Percentiles rank a stretch among this genome's conserved stretches.
phyloP scores from a whole-genome alignment of 2,888 invertebrate genomes.

The Acrobasis suavella region DNA sequence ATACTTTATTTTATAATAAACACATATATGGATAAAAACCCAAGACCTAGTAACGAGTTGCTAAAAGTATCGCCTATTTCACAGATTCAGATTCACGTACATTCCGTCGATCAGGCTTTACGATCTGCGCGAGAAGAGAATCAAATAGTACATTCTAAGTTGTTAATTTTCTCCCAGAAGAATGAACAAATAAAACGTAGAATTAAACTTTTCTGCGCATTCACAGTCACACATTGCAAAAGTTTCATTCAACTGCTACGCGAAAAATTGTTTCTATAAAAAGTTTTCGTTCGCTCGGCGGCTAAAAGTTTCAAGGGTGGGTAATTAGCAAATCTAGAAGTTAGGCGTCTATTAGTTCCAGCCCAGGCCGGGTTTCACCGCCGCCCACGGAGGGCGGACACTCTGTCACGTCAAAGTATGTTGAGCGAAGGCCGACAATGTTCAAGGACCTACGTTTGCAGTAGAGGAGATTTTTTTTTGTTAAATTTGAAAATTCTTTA shows the following conservation, averaged over 20 bases:
- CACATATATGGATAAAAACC: too few relatives aligned
- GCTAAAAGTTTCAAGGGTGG: constrained; percentile 28
- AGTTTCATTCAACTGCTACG: background rate
- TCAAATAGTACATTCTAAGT: too few relatives aligned
- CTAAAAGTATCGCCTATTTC: too few relatives aligned
- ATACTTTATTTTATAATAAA: too few relatives aligned
- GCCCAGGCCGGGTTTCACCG: constrained; percentile 40
- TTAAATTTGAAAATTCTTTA: too few relatives aligned
- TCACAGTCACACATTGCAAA: background rate
- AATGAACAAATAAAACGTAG: background rate
- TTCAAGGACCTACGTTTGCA: too few relatives aligned
- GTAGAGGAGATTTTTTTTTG: too few relatives aligned
- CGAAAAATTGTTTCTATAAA: background rate
- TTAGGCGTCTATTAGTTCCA: constrained; percentile 53
- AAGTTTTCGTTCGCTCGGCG: background rate
- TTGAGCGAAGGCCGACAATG: background rate
- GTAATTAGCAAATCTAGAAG: constrained; percentile 40
- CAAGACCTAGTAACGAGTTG: too few relatives aligned
- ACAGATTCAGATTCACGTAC: too few relatives aligned
- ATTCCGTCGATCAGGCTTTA: too few relatives aligned
- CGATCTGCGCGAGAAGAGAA: too few relatives aligned
- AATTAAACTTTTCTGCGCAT: background rate
- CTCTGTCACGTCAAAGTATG: background rate
- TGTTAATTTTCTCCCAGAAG: too few relatives aligned
- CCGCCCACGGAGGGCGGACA: constrained; percentile 45